These are phyloP conservation scores for Tachyglossus aculeatus DNA, from an alignment of 2,797 vertebrate species.

Conservation along the genomic window DNA sequence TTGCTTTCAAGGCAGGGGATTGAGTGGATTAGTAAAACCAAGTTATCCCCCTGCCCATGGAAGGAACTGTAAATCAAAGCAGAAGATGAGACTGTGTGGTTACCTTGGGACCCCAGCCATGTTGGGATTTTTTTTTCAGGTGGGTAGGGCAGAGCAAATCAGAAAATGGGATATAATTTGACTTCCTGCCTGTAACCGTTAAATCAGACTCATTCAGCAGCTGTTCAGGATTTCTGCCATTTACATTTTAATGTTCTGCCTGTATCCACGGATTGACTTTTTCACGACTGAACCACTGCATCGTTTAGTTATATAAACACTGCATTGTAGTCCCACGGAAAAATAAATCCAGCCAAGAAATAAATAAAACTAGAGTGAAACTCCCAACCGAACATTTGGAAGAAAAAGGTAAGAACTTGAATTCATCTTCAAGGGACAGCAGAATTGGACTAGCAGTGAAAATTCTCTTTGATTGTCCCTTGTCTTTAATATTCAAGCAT, in stretches of 20 bases:
- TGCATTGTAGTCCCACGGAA: conserved; percentile 1
- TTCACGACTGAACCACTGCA: conserved; percentile 30
- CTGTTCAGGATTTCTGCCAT: background rate
- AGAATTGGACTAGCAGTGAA: conserved; percentile 30
- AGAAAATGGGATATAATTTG: background rate
- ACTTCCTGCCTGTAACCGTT: background rate
- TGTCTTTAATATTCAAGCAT: conserved; percentile 27
- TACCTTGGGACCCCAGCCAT: no score
- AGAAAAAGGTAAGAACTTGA: conserved; percentile 30
- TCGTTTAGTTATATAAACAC: no score
- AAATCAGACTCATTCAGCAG: background rate
- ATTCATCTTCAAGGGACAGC: conserved; percentile 31
- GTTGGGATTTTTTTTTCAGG: no score
- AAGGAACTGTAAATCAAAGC: background rate
- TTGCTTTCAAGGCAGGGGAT: background rate
- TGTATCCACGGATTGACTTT: background rate
- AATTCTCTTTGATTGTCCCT: conserved; percentile 17
- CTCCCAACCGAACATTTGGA: conserved; percentile 9
- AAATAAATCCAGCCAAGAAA: conserved; percentile 5
- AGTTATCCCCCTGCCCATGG: background rate
- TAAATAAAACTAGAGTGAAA: background rate
- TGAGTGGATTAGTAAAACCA: background rate
- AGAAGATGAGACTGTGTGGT: no score
- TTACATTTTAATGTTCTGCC: background rate
- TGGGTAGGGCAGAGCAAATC: no score